Evolutionary conservation across 2,888 invertebrate species (phyloP).

Genomic region (Mythimna impura): DNA sequence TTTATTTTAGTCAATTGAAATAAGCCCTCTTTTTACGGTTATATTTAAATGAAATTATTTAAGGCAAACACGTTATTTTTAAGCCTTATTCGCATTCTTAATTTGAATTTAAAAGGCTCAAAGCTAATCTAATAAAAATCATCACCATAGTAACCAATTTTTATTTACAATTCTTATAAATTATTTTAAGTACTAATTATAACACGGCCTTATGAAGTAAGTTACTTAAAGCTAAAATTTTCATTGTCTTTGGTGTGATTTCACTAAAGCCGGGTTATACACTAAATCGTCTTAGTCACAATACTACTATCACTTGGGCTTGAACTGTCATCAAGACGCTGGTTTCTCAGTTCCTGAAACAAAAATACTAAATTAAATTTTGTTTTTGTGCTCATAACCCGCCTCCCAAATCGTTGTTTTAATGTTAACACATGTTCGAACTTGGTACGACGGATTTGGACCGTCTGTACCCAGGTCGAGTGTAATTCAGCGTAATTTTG

Average conservation of each 20-base stretch:
- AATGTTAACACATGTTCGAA: too few relatives aligned
- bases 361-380: slow-evolving; percentile 34
- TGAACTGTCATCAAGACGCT: slow-evolving; percentile 82
- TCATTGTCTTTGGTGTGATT: slow-evolving; percentile 73
- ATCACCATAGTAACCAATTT: not conserved
- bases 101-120: slow-evolving; percentile 31
- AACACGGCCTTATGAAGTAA: slow-evolving; percentile 54
- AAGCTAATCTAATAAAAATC: slow-evolving; percentile 30
- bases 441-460: too few relatives aligned
- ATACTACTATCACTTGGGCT: slow-evolving; percentile 88
- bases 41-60: slow-evolving; percentile 4
- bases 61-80: slow-evolving; percentile 29
- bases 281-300: slow-evolving; percentile 89
- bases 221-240: slow-evolving; percentile 55
- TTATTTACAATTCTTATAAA: slow-evolving; percentile 58
- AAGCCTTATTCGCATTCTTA: slow-evolving; percentile 32
- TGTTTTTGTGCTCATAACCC: too few relatives aligned
- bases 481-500: too few relatives aligned
- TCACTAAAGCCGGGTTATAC: slow-evolving; percentile 87
- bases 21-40: not conserved
- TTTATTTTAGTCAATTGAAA: slow-evolving; percentile 3
- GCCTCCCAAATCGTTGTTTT: too few relatives aligned
- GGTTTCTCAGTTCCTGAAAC: slow-evolving; percentile 85
- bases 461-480: too few relatives aligned
- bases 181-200: slow-evolving; percentile 50